phyloP scores from a whole-genome alignment of 1,140 invertebrate species.

The Popillia japonica region DNA sequence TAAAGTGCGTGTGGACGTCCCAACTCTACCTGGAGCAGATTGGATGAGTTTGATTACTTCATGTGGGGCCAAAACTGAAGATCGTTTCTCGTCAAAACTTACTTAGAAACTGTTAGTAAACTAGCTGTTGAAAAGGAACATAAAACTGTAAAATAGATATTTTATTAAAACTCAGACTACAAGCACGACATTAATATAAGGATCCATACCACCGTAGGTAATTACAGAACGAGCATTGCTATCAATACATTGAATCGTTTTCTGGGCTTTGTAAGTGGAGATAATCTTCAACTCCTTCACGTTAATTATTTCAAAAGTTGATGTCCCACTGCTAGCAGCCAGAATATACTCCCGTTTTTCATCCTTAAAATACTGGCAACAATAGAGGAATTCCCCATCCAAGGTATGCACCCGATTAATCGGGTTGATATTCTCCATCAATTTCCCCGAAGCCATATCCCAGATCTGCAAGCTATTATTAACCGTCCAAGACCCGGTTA shows the following conservation, averaged over 20 bases:
- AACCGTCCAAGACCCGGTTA: conserved; percentile 58
- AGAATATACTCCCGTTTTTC: conserved; percentile 52
- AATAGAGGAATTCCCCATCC: conserved; percentile 57
- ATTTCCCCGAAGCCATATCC: conserved; percentile 55
- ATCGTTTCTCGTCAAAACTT: no score
- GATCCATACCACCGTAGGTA: conserved; percentile 57
- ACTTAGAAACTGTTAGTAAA: no score
- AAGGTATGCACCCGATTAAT: conserved; percentile 52
- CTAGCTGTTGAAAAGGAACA: no score
- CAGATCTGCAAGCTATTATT: conserved; percentile 57
- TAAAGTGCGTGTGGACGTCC: no score
- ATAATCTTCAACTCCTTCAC: conserved; percentile 55
- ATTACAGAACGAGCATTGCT: conserved; percentile 49
- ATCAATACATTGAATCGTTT: conserved; percentile 54
- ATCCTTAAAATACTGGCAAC: conserved; percentile 56
- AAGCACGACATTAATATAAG: conserved; percentile 42
- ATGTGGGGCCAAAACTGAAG: no score
- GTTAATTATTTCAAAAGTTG: conserved; percentile 56
- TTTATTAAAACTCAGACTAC: not conserved
- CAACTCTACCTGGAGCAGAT: no score
- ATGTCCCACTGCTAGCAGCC: conserved; percentile 54
- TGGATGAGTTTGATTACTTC: no score
- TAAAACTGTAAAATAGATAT: no score
- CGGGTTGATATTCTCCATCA: conserved; percentile 56
- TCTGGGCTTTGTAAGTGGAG: conserved; percentile 50